These are phyloP conservation scores for Amphimedon queenslandica DNA, from an alignment of 37 sponge, comb jelly and placozoan species.

Conservation along the genomic window DNA sequence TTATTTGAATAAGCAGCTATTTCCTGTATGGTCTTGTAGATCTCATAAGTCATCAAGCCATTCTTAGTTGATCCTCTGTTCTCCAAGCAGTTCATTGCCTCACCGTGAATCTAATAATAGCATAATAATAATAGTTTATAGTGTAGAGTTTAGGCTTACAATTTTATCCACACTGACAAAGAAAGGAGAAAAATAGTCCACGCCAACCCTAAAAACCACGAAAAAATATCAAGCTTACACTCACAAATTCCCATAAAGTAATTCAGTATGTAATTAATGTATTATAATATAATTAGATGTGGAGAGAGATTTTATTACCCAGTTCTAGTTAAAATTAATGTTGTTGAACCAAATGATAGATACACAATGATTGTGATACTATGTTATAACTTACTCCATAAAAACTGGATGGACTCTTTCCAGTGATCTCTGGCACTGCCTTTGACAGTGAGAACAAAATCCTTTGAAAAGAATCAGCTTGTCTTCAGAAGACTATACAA, in stretches of 20 bases:
- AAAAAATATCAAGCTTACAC: no score
- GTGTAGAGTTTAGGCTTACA: conserved; percentile 13
- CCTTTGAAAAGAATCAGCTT: conserved; percentile 24
- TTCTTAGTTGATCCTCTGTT: not conserved
- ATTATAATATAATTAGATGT: no score
- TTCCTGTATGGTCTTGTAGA: conserved; percentile 9
- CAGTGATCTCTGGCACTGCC: conserved; percentile 8
- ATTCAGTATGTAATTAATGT: no score
- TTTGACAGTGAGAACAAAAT: conserved; percentile 11
- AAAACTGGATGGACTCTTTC: conserved; percentile 16
- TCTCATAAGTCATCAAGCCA: not conserved
- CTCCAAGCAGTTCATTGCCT: not conserved
- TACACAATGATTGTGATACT: not conserved
- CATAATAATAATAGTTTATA: not conserved
- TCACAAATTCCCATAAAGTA: no score
- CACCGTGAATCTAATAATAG: not conserved
- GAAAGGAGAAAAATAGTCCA: conserved; percentile 34
- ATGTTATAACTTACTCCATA: conserved; percentile 20
- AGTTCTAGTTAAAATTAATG: not conserved
- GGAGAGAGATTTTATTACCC: no score
- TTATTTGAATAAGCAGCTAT: not conserved
- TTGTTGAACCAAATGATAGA: not conserved
- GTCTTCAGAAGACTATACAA: conserved; percentile 1
- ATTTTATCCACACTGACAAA: conserved; percentile 35
- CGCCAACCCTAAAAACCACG: conserved; percentile 12